These are phyloP conservation scores for Smutsia gigantea DNA, from an alignment of 2,797 vertebrate species.

Conservation along the genomic window DNA sequence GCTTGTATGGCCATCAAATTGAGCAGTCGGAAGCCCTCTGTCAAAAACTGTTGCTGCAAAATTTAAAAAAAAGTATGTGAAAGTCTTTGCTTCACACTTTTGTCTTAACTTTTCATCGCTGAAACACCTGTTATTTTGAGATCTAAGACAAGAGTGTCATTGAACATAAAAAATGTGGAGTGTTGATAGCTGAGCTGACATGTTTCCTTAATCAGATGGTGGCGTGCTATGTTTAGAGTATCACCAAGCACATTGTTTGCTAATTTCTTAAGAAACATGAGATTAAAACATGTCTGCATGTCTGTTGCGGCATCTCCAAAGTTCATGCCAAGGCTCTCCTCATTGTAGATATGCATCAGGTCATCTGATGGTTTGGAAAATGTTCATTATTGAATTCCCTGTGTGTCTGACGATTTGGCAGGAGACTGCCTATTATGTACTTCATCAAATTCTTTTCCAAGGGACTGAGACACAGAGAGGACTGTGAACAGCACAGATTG, in stretches of 20 bases:
- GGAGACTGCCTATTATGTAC: not conserved
- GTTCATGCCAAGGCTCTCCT: not conserved
- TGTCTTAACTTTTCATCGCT: constrained; percentile 79
- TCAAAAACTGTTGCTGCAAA: constrained; percentile 83
- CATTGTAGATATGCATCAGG: not conserved
- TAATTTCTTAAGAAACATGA: not conserved
- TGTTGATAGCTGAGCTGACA: constrained; percentile 22
- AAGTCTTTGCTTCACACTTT: constrained; percentile 76
- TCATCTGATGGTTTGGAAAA: not conserved
- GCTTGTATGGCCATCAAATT: constrained; percentile 83
- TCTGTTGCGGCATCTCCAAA: not conserved
- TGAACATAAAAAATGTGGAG: constrained; percentile 31
- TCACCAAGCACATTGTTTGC: constrained; percentile 47
- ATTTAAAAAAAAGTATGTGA: constrained; percentile 78
- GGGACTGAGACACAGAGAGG: not conserved
- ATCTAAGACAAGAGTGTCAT: constrained; percentile 15
- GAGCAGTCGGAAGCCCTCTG: constrained; percentile 86
- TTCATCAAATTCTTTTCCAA: not conserved
- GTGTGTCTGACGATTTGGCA: not conserved
- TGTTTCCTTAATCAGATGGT: not conserved
- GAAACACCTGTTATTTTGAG: constrained; percentile 81
- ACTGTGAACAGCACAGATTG: not conserved
- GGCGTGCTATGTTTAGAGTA: constrained; percentile 1
- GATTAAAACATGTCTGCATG: not conserved
- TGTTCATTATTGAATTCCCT: not conserved